These are phyloP conservation scores for Laspeyria flexula DNA, from an alignment of 2,888 invertebrate species.

Conservation along the genomic window DNA sequence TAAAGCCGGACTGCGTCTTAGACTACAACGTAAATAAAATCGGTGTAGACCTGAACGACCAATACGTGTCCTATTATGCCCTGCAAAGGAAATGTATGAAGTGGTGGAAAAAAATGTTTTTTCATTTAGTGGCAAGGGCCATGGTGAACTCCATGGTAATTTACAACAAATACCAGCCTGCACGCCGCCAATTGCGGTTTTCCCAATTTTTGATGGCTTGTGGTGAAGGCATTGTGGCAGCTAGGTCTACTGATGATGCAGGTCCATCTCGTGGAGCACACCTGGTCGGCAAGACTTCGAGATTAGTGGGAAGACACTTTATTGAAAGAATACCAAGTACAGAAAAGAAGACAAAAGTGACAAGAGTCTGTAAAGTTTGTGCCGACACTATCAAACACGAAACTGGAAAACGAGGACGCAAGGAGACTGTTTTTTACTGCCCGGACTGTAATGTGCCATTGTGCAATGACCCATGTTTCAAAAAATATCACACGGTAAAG, in stretches of 20 bases:
- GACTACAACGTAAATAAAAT: slow-evolving; percentile 22
- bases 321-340: neutral
- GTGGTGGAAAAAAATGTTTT: slow-evolving; percentile 37
- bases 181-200: slow-evolving; percentile 6
- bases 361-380: slow-evolving; percentile 3
- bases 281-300: slow-evolving; percentile 4
- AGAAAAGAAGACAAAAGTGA: neutral
- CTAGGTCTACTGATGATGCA: slow-evolving; percentile 7
- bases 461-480: slow-evolving; percentile 13
- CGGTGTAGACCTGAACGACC: slow-evolving; percentile 21
- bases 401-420: slow-evolving; percentile 10
- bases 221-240: slow-evolving; percentile 11
- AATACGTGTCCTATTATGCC: too few species aligned
- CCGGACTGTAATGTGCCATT: slow-evolving; percentile 16
- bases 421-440: slow-evolving; percentile 16
- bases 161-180: slow-evolving; percentile 8
- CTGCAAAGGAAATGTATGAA: too few species aligned
- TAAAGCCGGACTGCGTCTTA: slow-evolving; percentile 28
- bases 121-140: slow-evolving; percentile 26
- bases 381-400: slow-evolving; percentile 2
- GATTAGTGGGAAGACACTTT: slow-evolving; percentile 11
- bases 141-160: slow-evolving; percentile 27
- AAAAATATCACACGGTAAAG: slow-evolving; percentile 8
- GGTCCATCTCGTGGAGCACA: slow-evolving; percentile 1
- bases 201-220: slow-evolving; percentile 15